Base-by-base conservation (phyloP, 2,113 vertebrate genomes). In the Pomatorhinus ruficollis region DNA sequence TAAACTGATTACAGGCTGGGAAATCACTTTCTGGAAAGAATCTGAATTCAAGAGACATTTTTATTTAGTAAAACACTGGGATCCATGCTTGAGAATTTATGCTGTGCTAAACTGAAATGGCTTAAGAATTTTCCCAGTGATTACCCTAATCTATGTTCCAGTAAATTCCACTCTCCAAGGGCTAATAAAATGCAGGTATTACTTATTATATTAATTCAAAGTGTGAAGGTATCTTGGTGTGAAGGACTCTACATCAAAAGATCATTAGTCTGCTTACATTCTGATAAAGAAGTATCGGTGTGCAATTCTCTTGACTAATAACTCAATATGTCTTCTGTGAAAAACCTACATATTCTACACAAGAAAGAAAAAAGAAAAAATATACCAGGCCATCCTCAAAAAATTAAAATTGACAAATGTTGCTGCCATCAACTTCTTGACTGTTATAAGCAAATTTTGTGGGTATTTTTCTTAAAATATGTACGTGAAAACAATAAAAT, bases 321-420 rank as follows among this genome's bases (percentile, higher is more conserved):
- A 40, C 44, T 85, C 56, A 90, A 21, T 22, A 28, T 12, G 8
- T 39, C 24, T 82, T 27, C 4, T 61, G 12, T 77, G 20, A 60
- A 19, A 64, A 79, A 82, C 15, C 40, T 57, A 65, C 31, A 28
- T 77, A 84, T 15, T 71, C 11, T 15, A 49, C 14, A 3, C 3
- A 57, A 81, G 7, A 78, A 82, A 50, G 3, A 12, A 31, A 56
- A 89, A 9, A 39, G 2, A 3, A 19, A n/a, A 17, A 44, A n/a
- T 3, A 31, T 15, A 31, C 21, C 28, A 15, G 2, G 11, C 1
- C 5, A 40, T 2, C 1, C 8, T 49, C 1, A 3, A 54, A 74
- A 60, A 65, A 56, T 3, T 7, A 47, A 56, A n/a, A 57, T 39
- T 61, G 44, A 53, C 2, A 70, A 71, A 53, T 6, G 2, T 53